A percentile compares a stretch with the other conserved stretches of the same genome.
Evolutionary conservation across 2,113 vertebrate genomes (phyloP).

Genomic region (Rattus rattus): DNA sequence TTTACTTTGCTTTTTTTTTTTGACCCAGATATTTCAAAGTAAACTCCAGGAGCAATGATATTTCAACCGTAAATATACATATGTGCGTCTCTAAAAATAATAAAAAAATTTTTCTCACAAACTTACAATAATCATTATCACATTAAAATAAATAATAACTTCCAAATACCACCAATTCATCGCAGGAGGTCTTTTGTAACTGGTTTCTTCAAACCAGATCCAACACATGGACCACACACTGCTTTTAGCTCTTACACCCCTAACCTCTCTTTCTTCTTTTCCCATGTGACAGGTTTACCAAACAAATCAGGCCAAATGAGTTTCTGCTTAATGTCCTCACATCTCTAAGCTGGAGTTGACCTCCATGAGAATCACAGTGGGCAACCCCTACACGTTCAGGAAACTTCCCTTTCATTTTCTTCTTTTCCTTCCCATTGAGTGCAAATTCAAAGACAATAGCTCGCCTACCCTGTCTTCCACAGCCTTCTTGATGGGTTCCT

Average conservation of each 20-base stretch:
- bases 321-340: background rate
- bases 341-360: background rate
- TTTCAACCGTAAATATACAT: background rate
- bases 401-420: background rate
- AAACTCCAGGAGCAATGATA: background rate
- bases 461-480: background rate
- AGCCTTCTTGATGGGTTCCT: background rate
- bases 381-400: fast-evolving
- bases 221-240: background rate
- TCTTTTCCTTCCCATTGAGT: background rate
- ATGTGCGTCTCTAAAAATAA: background rate
- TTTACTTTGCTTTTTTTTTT: background rate
- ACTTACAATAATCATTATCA: background rate
- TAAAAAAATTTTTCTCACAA: background rate
- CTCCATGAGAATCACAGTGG: background rate
- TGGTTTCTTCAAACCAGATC: background rate
- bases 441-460: background rate
- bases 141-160: background rate
- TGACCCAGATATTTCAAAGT: background rate
- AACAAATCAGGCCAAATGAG: background rate
- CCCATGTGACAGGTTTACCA: background rate
- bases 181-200: background rate
- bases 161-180: background rate
- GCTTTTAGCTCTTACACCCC: background rate
- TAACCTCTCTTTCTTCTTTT: no score